Evolutionary conservation across 1,140 invertebrate genomes (phyloP).

Genomic region (Drosophila athabasca): DNA sequence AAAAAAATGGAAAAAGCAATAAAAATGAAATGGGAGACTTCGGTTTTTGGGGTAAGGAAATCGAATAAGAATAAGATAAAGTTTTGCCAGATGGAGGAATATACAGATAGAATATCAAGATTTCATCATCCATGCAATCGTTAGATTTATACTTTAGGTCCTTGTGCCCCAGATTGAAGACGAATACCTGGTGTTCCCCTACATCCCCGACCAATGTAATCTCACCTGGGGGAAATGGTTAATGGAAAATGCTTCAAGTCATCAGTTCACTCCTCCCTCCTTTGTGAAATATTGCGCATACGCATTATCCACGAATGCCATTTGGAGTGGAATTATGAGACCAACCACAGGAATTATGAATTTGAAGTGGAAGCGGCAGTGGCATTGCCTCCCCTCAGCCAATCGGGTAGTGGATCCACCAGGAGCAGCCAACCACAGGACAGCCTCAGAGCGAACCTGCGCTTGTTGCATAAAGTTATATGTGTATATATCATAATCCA

Average conservation of each 20-base stretch:
- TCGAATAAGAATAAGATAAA: no score
- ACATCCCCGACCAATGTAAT: no score
- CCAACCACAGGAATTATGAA: slow-evolving; percentile 69
- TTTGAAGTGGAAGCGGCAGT: slow-evolving; percentile 11
- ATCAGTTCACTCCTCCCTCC: no score
- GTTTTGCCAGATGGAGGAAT: slow-evolving; percentile 26
- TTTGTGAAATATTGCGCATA: slow-evolving; percentile 47
- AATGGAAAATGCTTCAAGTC: no score
- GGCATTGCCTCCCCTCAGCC: slow-evolving; percentile 4
- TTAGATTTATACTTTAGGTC: background rate
- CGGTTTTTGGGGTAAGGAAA: slow-evolving; percentile 19
- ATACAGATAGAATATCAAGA: slow-evolving; percentile 38
- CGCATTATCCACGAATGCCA: slow-evolving; percentile 20
- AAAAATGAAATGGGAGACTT: slow-evolving; percentile 49
- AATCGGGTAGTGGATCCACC: slow-evolving; percentile 19
- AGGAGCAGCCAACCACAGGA: slow-evolving; percentile 31
- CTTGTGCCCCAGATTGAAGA: no score
- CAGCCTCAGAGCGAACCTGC: slow-evolving; percentile 18
- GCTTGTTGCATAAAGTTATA: slow-evolving; percentile 74
- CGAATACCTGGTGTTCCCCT: no score
- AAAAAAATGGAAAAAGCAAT: slow-evolving; percentile 46
- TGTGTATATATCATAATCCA: slow-evolving; percentile 74
- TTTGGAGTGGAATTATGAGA: slow-evolving; percentile 49
- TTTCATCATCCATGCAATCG: slow-evolving; percentile 9
- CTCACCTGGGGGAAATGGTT: no score